A percentile compares a stretch with the other conserved stretches of the same genome.
These are phyloP conservation scores for Dicycla oo DNA, from an alignment of 2,888 invertebrate species.

Conservation along the genomic window DNA sequence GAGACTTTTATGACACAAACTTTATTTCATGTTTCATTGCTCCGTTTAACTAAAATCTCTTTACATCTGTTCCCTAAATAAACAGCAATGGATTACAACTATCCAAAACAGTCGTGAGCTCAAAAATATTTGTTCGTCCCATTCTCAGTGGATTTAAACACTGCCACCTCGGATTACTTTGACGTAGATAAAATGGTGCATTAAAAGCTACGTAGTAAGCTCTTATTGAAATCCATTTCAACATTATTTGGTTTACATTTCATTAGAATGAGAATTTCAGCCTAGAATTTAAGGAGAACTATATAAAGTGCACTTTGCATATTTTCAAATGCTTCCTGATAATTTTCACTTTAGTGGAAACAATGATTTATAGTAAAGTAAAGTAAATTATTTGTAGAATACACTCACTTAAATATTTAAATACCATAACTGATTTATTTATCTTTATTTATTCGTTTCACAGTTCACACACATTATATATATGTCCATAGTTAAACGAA, in stretches of 20 bases:
- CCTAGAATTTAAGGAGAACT: background rate
- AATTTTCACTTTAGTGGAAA: too few species aligned
- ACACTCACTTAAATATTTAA: too few species aligned
- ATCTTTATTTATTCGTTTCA: too few species aligned
- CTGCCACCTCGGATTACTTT: slow-evolving; percentile 41
- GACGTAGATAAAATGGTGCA: slow-evolving; percentile 46
- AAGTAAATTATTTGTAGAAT: too few species aligned
- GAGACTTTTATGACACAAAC: background rate
- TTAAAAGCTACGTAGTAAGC: slow-evolving; percentile 36
- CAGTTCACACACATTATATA: too few species aligned
- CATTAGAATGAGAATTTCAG: background rate
- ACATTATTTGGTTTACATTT: slow-evolving; percentile 39
- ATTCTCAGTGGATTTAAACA: slow-evolving; percentile 36
- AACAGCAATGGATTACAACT: slow-evolving; percentile 21
- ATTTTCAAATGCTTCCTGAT: too few species aligned
- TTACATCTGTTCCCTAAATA: background rate
- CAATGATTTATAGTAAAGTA: too few species aligned
- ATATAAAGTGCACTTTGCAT: too few species aligned
- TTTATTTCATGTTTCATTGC: slow-evolving; percentile 1
- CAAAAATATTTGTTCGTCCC: slow-evolving; percentile 6
- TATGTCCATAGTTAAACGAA: too few species aligned
- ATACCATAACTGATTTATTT: too few species aligned
- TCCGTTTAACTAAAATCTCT: background rate
- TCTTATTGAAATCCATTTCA: slow-evolving; percentile 50
- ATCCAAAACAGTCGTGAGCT: background rate